These are phyloP conservation scores for Ethmia dodecea DNA, from an alignment of 2,888 invertebrate genomes.

Conservation along the genomic window DNA sequence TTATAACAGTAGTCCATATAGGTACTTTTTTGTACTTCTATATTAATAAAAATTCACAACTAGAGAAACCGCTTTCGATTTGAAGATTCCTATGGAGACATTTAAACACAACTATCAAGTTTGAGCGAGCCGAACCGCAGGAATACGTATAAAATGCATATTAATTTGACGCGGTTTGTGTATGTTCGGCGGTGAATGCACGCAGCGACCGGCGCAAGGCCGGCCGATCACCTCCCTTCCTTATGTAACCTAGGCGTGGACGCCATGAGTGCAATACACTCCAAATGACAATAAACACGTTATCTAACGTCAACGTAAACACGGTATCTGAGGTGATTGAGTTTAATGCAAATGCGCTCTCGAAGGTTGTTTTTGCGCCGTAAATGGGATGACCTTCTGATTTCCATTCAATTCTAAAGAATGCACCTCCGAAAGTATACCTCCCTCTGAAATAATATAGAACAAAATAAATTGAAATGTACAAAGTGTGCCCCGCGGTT, in stretches of 20 bases:
- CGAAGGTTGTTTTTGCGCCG: background rate
- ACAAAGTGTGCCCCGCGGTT: too few species aligned
- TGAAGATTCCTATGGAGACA: too few species aligned
- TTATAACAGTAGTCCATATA: too few species aligned
- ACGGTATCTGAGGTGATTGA: conserved; percentile 36
- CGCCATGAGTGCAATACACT: conserved; percentile 35
- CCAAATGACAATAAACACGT: conserved; percentile 10
- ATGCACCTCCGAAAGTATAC: too few species aligned
- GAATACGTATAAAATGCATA: background rate
- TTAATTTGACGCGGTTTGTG: conserved; percentile 12
- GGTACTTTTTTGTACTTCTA: too few species aligned
- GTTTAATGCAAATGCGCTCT: conserved; percentile 31
- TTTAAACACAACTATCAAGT: too few species aligned
- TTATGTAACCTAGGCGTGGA: conserved; percentile 40
- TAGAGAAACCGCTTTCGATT: too few species aligned
- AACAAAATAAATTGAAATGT: too few species aligned
- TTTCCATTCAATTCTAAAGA: too few species aligned
- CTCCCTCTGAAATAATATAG: too few species aligned
- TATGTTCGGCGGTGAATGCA: conserved; percentile 51
- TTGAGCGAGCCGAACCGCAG: background rate
- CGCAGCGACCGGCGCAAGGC: conserved; percentile 46
- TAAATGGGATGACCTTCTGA: too few species aligned
- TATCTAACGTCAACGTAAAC: conserved; percentile 9
- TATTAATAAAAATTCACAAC: too few species aligned
- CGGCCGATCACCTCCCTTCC: conserved; percentile 68